A percentile compares a stretch with the other conserved stretches of the same genome.
Evolutionary conservation across 2,888 invertebrate species (phyloP).

Genomic region (Caenorhabditis wallacei): DNA sequence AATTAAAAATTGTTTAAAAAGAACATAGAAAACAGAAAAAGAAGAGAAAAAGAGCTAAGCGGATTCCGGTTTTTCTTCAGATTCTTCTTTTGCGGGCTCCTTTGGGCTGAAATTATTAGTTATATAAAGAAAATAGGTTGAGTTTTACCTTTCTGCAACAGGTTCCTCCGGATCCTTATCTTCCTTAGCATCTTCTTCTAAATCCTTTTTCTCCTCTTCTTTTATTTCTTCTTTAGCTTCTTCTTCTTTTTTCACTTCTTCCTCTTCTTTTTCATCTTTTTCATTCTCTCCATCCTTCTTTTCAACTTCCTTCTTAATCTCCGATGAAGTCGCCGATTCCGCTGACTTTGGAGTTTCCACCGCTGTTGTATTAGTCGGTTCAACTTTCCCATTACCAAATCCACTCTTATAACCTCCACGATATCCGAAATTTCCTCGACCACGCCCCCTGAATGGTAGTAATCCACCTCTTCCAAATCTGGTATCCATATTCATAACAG

Average conservation of each 20-base stretch:
- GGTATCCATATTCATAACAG: constrained; percentile 25
- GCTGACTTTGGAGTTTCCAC: background rate
- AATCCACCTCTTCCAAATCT: background rate
- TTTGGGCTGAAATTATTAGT: too few relatives aligned
- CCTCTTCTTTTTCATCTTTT: background rate
- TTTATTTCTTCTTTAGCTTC: background rate
- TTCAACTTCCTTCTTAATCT: background rate
- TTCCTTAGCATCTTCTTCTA: too few relatives aligned
- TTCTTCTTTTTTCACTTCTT: too few relatives aligned
- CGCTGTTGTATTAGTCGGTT: background rate
- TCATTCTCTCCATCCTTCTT: background rate
- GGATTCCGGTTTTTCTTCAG: background rate
- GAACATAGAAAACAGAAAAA: constrained; percentile 21
- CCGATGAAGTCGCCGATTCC: too few relatives aligned
- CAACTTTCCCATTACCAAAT: constrained; percentile 2
- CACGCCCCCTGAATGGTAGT: constrained; percentile 18
- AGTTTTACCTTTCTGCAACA: too few relatives aligned
- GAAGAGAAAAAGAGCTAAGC: background rate
- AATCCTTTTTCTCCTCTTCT: background rate
- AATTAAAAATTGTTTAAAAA: background rate
- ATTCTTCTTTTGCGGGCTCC: background rate
- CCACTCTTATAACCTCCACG: constrained; percentile 37
- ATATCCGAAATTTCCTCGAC: constrained; percentile 21
- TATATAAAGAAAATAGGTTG: too few relatives aligned
- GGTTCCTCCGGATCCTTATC: too few relatives aligned